Conservation (phyloP, 2,113 vertebrate species). For the Saccopteryx bilineata region DNA sequence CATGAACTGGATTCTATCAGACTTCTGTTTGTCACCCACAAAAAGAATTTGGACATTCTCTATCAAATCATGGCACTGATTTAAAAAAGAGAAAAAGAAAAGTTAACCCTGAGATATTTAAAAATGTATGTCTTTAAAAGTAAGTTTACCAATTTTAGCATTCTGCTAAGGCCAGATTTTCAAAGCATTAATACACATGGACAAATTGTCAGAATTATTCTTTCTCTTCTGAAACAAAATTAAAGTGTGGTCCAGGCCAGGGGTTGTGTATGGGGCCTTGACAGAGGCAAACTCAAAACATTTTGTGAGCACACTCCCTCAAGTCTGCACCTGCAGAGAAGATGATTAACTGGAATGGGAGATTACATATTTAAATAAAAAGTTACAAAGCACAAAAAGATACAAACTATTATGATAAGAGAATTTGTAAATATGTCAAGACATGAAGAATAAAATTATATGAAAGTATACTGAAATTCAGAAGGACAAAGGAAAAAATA, state of each 20-base stretch:
- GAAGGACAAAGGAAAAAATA: not conserved
- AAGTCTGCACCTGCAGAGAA: not conserved
- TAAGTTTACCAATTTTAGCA: not conserved
- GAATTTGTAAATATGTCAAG: not conserved
- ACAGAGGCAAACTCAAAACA: not conserved
- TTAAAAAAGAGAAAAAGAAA: not conserved
- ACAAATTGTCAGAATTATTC: not conserved
- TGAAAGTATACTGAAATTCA: not conserved
- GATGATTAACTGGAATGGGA: not conserved
- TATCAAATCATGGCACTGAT: not conserved
- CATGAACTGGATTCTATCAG: not conserved
- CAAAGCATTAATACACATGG: too few relatives aligned
- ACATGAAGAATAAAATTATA: not conserved
- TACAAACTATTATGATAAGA: not conserved
- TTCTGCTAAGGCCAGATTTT: not conserved
- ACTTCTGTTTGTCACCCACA: not conserved
- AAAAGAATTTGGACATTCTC: not conserved
- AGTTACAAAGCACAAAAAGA: not conserved
- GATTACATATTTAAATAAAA: not conserved
- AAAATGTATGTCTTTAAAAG: not conserved
- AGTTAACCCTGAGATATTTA: not conserved
- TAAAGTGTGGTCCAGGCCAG: not conserved
- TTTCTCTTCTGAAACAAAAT: not conserved
- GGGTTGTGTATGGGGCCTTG: too few relatives aligned
- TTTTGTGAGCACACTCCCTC: not conserved